Evolutionary conservation across 2,797 vertebrate genomes (phyloP).

Genomic region (Onychomys torridus): DNA sequence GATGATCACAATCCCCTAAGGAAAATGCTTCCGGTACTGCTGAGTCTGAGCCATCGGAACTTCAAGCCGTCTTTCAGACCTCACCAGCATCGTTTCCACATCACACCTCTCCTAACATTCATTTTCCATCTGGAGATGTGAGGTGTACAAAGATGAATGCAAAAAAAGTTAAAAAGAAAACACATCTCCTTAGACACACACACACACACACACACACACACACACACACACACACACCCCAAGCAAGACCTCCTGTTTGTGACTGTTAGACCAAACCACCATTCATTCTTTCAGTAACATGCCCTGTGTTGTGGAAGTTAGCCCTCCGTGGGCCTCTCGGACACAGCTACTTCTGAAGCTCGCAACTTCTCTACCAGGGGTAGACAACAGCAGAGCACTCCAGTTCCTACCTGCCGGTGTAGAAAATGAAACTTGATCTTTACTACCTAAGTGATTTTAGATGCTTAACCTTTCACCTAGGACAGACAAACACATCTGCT

Average conservation of each 20-base stretch:
- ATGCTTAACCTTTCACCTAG: constrained; percentile 79
- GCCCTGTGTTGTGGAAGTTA: neutral
- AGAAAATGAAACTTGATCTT: constrained; percentile 72
- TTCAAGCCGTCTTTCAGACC: neutral
- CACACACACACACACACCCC: no score
- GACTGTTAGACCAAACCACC: neutral
- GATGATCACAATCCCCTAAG: neutral
- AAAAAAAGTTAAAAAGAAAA: neutral
- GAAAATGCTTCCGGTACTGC: constrained; percentile 12
- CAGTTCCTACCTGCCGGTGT: neutral
- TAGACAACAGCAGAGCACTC: neutral
- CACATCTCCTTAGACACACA: neutral
- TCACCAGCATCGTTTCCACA: neutral
- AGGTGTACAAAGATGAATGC: neutral
- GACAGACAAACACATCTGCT: constrained; percentile 84
- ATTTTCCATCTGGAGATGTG: constrained; percentile 28
- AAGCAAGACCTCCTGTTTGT: neutral
- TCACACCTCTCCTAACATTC: neutral
- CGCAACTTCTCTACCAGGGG: neutral
- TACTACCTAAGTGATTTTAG: constrained; percentile 78
- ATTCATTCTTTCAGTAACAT: neutral
- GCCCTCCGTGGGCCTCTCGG: neutral
- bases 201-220: neutral
- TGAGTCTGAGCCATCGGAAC: neutral
- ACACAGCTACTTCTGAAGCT: neutral